Evolutionary conservation across 2,113 vertebrate species (phyloP), one percentile per base, ranked within the genome.

Genomic region (Micronisus gabar): DNA sequence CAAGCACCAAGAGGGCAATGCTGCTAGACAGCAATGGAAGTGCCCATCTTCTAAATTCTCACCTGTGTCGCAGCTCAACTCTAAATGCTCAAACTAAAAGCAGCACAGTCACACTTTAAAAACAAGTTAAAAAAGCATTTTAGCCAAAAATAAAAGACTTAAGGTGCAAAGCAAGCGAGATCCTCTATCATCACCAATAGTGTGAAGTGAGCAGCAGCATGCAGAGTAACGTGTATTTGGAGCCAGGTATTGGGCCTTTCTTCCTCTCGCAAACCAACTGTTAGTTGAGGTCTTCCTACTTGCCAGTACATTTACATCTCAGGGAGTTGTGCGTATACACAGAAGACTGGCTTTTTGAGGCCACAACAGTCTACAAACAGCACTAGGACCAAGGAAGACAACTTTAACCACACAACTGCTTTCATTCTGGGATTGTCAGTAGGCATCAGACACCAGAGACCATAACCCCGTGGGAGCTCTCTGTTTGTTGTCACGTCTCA

Each of bases 111-210:
- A 84, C 43, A 21, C 70, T 87, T 89, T 32, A 47, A 72, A 81
- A 89, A 78, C 50, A 93, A 74, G 17, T 63, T 78, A 12, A 19
- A 88, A 96, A 95, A 67, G 47, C 4, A 0, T 58, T 94, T 91
- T 70, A 72, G 83, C 38, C 19, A 38, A 85, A 91, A 81, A 36
- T 8, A 41, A 52, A 71, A 76, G 23, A 86, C 74, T 94, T 95
- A 97, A 97, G 95, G 94, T 97, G 97, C 94, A 93, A 86, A 96
- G 91, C 83, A 87, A 94, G 84, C 3, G 0, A 80, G 82, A 90
- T 47, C 70, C 74, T 97, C 67, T 87, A 7, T 56, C 55, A 41
- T 50, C 56, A 88, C 29, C 56, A 83, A 38, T 5, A 72, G 59
- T 34, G 90, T 89, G 82, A 79, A 59, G 50, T 71, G 89, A 93